Base-by-base conservation (phyloP, 2,797 vertebrate species). In the Lates japonicus region DNA sequence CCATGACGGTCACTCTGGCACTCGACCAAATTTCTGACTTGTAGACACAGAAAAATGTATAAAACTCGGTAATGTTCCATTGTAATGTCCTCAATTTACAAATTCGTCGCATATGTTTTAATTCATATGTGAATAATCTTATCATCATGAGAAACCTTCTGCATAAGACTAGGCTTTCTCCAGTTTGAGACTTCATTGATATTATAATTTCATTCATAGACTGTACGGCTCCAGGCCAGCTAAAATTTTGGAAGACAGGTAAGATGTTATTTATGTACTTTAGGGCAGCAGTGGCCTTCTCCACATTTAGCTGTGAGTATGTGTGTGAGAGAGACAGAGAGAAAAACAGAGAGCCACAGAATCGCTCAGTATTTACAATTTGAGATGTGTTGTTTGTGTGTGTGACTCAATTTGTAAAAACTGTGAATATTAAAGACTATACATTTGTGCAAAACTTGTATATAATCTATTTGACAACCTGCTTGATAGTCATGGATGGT, bases 191-290 rank as follows among this genome's bases (percentile, higher is more conserved):
- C 66, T 83, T 66, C 63, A 66, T 51, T 84, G 44, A 78, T 75
- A 35, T 79, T 73, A 58, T 88, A 68, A 89, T 87, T 84, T 78
- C 52, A 90, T 88, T 91, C 81, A 85, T 82, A 78, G 88, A 90
- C 84, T 78, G n/a, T n/a, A 76, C 44, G 73, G 35, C 69, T n/a
- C n/a, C n/a, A n/a, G n/a, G n/a, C 61, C 82, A 72, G 80, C 78
- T 80, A 78, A 74, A 79, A 84, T 86, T 87, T 71, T 14, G 25
- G 57, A 41, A 92, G 81, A 82, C 65, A 79, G n/a, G 87, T 77
- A 76, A 82, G 81, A 89, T 65, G 78, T 70, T 83, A 81, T 88
- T 89, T 93, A 85, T n/a, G n/a, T n/a, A 90, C 88, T 92, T 89
- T 58, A 86, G 89, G 80, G 73, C 86, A 90, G 75, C 57, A 52